A percentile compares a stretch with the other conserved stretches of the same genome.
Evolutionary conservation across 2,797 vertebrate genomes (phyloP).

Genomic region (Mycteria americana): DNA sequence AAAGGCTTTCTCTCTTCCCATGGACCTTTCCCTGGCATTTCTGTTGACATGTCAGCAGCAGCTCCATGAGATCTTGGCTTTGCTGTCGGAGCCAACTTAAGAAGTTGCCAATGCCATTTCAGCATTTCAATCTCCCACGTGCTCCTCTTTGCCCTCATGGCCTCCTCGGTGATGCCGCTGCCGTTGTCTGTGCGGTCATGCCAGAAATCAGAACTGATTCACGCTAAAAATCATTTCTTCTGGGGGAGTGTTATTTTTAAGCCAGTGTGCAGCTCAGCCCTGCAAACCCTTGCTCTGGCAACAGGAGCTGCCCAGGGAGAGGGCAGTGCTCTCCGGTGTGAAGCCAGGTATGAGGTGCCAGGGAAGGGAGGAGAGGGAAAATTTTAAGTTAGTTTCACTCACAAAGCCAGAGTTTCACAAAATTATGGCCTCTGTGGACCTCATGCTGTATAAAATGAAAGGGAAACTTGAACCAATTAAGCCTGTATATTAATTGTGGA

Average conservation of each 20-base stretch:
- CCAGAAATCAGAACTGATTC: neutral
- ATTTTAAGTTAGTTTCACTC: neutral
- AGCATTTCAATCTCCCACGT: neutral
- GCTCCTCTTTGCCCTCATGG: neutral
- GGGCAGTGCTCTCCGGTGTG: neutral
- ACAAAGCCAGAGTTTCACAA: neutral
- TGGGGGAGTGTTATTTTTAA: neutral
- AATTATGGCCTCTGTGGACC: neutral
- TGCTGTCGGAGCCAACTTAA: neutral
- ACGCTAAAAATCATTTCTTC: neutral
- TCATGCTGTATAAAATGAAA: slow-evolving; percentile 11
- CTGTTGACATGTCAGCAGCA: neutral
- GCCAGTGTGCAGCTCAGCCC: neutral
- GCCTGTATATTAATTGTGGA: neutral
- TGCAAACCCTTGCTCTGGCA: neutral
- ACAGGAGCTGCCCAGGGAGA: neutral
- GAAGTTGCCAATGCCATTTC: neutral
- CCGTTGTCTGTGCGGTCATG: no score
- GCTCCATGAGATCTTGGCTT: neutral
- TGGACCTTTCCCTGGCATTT: neutral
- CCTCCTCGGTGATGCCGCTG: neutral
- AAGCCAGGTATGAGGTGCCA: neutral
- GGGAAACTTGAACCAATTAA: slow-evolving; percentile 22
- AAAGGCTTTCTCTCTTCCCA: slow-evolving; percentile 23
- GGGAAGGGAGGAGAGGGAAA: neutral